These are phyloP conservation scores for Isurus oxyrinchus DNA, from an alignment of 2,113 vertebrate genomes.

Conservation along the genomic window DNA sequence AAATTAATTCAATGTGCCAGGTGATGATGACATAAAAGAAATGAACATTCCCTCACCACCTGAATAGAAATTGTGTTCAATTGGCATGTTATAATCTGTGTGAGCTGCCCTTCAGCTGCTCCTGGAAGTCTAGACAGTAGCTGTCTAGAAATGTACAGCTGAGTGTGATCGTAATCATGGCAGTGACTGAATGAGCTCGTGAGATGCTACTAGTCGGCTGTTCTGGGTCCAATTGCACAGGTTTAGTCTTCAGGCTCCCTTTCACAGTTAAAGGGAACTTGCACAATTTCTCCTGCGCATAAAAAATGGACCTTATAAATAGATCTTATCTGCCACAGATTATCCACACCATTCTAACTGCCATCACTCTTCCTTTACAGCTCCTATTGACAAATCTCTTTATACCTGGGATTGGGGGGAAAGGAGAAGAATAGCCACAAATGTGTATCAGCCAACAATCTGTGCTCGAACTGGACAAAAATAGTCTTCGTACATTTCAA, in stretches of 20 bases:
- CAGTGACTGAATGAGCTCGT: not conserved
- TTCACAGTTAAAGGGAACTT: not conserved
- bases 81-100: not conserved
- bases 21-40: not conserved
- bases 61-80: not conserved
- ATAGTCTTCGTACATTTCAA: not conserved
- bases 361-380: not conserved
- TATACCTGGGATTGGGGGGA: not conserved
- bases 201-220: not conserved
- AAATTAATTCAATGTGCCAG: not conserved
- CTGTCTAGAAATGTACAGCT: slow-evolving; percentile 12
- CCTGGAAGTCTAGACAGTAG: slow-evolving; percentile 5
- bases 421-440: not conserved
- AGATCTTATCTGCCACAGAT: not conserved
- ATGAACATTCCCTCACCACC: not conserved
- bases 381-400: not conserved
- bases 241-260: not conserved
- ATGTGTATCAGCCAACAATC: not conserved
- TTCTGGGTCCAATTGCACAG: not conserved
- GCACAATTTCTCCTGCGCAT: too few species aligned
- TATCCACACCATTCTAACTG: not conserved
- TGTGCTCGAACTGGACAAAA: not conserved
- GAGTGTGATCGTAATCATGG: not conserved
- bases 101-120: not conserved
- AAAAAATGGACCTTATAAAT: not conserved